Conservation (phyloP, 2,797 vertebrate species). For the Hemitrygon akajei region DNA sequence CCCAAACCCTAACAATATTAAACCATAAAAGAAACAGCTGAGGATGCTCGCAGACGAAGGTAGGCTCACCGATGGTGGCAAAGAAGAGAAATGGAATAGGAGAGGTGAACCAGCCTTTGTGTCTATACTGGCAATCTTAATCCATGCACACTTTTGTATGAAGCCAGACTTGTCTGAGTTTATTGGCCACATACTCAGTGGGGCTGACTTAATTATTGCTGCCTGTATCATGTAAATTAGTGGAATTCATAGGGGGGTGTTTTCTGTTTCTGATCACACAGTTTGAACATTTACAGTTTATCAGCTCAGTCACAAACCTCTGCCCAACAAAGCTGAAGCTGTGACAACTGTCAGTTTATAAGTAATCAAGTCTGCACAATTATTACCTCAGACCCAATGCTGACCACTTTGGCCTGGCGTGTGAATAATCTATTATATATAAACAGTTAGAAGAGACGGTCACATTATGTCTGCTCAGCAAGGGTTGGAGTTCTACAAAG, state of each 20-base stretch:
- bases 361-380: conserved; percentile 2
- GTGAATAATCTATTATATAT: not conserved
- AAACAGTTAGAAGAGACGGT: conserved; percentile 1
- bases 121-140: not conserved
- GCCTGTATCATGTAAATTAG: not conserved
- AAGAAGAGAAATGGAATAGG: not conserved
- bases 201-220: not conserved
- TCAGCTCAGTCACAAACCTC: not conserved
- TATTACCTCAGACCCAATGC: conserved; percentile 8
- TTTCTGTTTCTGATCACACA: not conserved
- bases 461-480: not conserved
- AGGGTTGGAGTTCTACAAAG: not conserved
- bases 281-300: not conserved
- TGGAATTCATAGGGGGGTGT: not conserved
- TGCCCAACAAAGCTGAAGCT: not conserved
- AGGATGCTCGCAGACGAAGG: not conserved
- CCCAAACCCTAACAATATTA: no score
- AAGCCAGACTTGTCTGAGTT: not conserved
- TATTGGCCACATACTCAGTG: not conserved
- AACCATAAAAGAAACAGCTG: not conserved
- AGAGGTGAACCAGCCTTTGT: not conserved
- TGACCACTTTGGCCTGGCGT: not conserved
- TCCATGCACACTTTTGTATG: not conserved
- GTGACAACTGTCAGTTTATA: not conserved
- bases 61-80: no score